Percentiles rank a stretch among this genome's conserved stretches.
phyloP scores from a whole-genome alignment of 2,888 invertebrate species.

The Hylaea fasciaria region DNA sequence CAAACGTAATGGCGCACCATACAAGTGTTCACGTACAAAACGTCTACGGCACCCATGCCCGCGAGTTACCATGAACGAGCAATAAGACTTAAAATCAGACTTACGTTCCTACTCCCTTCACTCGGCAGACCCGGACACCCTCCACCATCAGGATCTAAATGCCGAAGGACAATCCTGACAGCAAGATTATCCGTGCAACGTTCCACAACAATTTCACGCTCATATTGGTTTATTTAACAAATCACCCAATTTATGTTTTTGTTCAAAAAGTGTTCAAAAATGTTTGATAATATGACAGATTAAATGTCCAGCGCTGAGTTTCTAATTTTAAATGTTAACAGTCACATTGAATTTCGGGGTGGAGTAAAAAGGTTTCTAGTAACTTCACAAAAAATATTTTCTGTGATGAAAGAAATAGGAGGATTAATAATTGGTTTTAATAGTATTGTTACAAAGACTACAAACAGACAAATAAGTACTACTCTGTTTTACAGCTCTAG shows the following conservation, averaged over 20 bases:
- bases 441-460: too few species aligned
- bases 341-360: constrained; percentile 15
- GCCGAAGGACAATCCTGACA: constrained; percentile 70
- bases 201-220: constrained; percentile 76
- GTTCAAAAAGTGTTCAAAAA: neutral
- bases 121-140: constrained; percentile 3
- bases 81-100: constrained; percentile 19
- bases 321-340: constrained; percentile 60
- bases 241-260: constrained; percentile 15
- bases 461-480: too few species aligned
- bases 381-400: too few species aligned
- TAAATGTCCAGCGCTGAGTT: constrained; percentile 33
- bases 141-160: constrained; percentile 45
- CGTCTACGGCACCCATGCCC: too few species aligned
- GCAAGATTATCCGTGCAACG: constrained; percentile 69
- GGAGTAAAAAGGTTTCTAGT: constrained; percentile 6
- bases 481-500: too few species aligned
- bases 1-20: too few species aligned
- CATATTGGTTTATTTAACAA: constrained; percentile 54
- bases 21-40: too few species aligned
- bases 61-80: too few species aligned
- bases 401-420: too few species aligned
- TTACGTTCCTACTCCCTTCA: constrained; percentile 36
- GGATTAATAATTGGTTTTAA: too few species aligned
- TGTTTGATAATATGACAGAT: constrained; percentile 17